These are phyloP conservation scores for Leptinotarsa texana DNA, from an alignment of 1,140 invertebrate genomes.

Conservation along the genomic window DNA sequence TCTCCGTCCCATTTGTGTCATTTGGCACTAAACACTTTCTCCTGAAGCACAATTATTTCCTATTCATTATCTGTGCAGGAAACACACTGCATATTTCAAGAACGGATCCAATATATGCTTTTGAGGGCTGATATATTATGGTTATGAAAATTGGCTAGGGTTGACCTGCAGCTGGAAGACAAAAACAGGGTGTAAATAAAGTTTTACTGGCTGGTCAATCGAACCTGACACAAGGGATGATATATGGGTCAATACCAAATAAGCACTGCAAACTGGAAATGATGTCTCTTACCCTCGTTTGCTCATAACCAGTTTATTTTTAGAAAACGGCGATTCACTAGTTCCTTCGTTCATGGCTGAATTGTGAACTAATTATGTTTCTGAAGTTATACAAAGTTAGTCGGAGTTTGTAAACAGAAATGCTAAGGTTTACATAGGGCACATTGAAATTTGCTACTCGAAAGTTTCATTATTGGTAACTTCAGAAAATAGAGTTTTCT, in stretches of 20 bases:
- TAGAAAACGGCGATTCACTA: neutral
- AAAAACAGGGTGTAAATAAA: neutral
- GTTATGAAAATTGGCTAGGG: neutral
- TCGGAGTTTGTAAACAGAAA: neutral
- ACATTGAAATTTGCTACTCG: neutral
- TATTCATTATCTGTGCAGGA: no score
- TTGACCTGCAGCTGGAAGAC: neutral
- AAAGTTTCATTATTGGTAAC: constrained; percentile 6
- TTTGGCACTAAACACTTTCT: no score
- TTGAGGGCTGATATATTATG: neutral
- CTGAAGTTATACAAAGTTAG: neutral
- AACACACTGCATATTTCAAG: no score
- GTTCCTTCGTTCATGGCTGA: neutral
- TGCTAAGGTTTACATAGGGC: neutral
- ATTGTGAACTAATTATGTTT: neutral
- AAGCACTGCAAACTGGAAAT: neutral
- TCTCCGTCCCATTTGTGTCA: no score
- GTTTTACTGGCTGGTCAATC: neutral
- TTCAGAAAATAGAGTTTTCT: neutral
- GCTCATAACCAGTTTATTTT: neutral
- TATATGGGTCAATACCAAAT: neutral
- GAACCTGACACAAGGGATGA: neutral
- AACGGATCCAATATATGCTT: no score
- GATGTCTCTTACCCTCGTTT: neutral
- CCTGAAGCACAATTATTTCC: no score